phyloP scores from a whole-genome alignment of 2,113 vertebrate genomes.

The Esox niger region DNA sequence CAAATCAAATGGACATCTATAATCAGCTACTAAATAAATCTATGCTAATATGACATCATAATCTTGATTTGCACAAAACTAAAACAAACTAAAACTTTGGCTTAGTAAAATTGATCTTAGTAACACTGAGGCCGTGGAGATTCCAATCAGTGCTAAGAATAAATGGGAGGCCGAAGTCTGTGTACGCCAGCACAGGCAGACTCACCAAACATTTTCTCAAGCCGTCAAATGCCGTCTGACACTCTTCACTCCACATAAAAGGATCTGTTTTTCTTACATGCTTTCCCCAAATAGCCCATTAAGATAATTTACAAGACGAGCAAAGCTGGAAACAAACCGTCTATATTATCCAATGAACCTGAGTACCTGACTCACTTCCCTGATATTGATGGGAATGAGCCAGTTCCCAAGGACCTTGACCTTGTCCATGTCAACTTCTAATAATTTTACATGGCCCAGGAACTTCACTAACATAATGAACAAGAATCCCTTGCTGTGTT shows the following conservation, averaged over 20 bases:
- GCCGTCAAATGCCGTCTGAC: too few species aligned
- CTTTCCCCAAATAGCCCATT: slow-evolving; percentile 6
- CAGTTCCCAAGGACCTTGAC: slow-evolving; percentile 6
- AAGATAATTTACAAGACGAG: slow-evolving; percentile 5
- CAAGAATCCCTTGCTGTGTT: slow-evolving; percentile 17
- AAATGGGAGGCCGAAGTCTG: slow-evolving; percentile 7
- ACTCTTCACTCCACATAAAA: slow-evolving; percentile 5
- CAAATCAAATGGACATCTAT: too few species aligned
- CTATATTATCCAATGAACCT: slow-evolving; percentile 24
- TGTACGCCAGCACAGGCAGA: neutral
- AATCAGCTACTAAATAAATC: too few species aligned
- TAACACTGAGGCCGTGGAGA: too few species aligned
- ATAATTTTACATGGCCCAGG: slow-evolving; percentile 11
- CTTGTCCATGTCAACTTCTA: slow-evolving; percentile 13
- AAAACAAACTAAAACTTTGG: too few species aligned
- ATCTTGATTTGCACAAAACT: too few species aligned
- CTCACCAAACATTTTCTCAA: slow-evolving; percentile 12
- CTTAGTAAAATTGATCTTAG: too few species aligned
- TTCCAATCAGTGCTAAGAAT: too few species aligned
- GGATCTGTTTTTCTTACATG: neutral
- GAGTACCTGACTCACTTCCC: slow-evolving; percentile 12
- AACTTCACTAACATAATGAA: too few species aligned
- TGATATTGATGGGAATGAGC: slow-evolving; percentile 1
- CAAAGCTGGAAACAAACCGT: slow-evolving; percentile 21
- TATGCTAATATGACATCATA: too few species aligned